Conservation (phyloP, 2,888 invertebrate species). For the Notodonta dromedarius region DNA sequence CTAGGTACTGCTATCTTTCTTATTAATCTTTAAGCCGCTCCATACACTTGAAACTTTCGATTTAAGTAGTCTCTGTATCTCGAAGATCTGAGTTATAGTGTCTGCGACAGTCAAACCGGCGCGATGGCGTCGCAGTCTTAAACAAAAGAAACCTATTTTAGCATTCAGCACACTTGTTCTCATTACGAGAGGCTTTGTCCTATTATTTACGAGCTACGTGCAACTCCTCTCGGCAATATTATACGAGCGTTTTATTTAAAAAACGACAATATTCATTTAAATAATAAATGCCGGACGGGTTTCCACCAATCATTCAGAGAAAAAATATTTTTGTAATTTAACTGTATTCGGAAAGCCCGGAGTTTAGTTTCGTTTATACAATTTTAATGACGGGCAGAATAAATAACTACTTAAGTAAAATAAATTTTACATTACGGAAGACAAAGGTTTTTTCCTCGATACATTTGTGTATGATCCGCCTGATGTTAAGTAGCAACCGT, state of each 20-base stretch:
- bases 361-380: not conserved
- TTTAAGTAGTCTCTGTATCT: constrained; percentile 26
- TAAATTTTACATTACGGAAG: no score
- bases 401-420: not conserved
- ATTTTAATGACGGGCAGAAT: not conserved
- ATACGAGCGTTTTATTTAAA: constrained; percentile 20
- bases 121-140: constrained; percentile 20
- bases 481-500: no score
- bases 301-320: not conserved
- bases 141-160: constrained; percentile 46
- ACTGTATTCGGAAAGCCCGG: not conserved
- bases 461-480: no score
- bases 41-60: constrained; percentile 17
- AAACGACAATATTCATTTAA: constrained; percentile 31
- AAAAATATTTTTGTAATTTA: not conserved
- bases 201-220: constrained; percentile 53
- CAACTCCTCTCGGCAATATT: constrained; percentile 34
- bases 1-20: not conserved
- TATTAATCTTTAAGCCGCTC: constrained; percentile 7
- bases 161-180: constrained; percentile 51
- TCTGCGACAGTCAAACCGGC: constrained; percentile 29
- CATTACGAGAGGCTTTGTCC: constrained; percentile 46
- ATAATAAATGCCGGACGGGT: constrained; percentile 2
- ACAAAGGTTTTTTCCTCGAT: no score
- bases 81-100: constrained; percentile 13